A percentile compares a stretch with the other conserved stretches of the same genome.
Evolutionary conservation across 2,888 invertebrate genomes (phyloP).

Genomic region (Bombylius discolor): DNA sequence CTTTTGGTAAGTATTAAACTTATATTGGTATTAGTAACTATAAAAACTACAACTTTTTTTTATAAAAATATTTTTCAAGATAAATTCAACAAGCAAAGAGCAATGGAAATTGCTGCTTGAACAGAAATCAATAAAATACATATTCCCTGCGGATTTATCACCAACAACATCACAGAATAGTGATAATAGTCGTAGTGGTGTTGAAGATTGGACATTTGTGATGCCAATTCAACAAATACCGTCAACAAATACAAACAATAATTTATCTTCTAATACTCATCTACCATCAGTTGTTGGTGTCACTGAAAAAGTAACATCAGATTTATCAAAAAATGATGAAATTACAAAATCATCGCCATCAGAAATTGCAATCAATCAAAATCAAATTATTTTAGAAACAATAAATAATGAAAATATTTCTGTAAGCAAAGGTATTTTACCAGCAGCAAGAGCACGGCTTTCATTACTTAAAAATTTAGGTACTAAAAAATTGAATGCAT

Average conservation of each 20-base stretch:
- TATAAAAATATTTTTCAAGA: constrained; percentile 36
- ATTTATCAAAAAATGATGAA: background rate
- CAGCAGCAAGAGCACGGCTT: constrained; percentile 42
- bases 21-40: background rate
- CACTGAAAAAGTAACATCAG: background rate
- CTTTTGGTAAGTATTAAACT: constrained; percentile 37
- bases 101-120: constrained; percentile 77
- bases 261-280: too few species aligned
- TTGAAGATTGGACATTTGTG: constrained; percentile 33
- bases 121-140: constrained; percentile 58
- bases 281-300: background rate
- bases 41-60: background rate
- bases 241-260: too few species aligned
- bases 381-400: background rate
- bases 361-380: too few species aligned
- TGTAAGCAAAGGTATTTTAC: constrained; percentile 25
- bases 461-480: constrained; percentile 53
- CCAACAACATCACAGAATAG: constrained; percentile 16
- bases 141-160: constrained; percentile 45
- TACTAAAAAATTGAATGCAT: constrained; percentile 51
- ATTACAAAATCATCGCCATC: background rate
- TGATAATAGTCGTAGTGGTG: constrained; percentile 8
- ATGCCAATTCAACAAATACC: constrained; percentile 25
- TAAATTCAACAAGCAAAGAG: constrained; percentile 56
- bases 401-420: constrained; percentile 16